Conservation (phyloP, 2,888 invertebrate species). For the Conomelus anceps region DNA sequence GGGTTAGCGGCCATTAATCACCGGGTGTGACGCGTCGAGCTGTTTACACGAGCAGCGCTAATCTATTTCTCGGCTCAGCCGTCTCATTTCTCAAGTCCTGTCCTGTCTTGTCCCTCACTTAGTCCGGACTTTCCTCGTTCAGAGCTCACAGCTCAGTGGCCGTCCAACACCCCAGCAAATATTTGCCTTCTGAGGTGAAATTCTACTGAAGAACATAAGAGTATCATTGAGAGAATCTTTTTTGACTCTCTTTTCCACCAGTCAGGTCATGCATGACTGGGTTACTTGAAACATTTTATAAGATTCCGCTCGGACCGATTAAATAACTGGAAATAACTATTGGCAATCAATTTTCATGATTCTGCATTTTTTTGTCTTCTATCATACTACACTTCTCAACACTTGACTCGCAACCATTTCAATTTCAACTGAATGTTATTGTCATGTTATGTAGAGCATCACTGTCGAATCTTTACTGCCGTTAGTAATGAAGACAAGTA, state of each 20-base stretch:
- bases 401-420: no score
- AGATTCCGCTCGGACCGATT: no score
- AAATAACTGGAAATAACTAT: no score
- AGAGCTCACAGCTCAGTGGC: not conserved
- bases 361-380: no score
- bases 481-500: no score
- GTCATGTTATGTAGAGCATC: no score
- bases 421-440: no score
- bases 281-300: no score
- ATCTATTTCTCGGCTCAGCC: conserved; percentile 25
- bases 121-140: not conserved
- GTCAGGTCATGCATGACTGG: not conserved
- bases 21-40: conserved; percentile 21
- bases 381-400: no score
- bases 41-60: conserved; percentile 26
- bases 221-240: not conserved
- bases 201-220: not conserved
- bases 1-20: conserved; percentile 23
- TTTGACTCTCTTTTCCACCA: not conserved
- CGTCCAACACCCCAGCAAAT: not conserved
- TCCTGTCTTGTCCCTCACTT: conserved; percentile 1
- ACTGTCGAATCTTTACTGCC: no score
- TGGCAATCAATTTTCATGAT: no score
- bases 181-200: not conserved
- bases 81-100: conserved; percentile 26